Evolutionary conservation across 2,113 vertebrate genomes (phyloP), one percentile per base, ranked within the genome.

Genomic region (Psettodes erumei): DNA sequence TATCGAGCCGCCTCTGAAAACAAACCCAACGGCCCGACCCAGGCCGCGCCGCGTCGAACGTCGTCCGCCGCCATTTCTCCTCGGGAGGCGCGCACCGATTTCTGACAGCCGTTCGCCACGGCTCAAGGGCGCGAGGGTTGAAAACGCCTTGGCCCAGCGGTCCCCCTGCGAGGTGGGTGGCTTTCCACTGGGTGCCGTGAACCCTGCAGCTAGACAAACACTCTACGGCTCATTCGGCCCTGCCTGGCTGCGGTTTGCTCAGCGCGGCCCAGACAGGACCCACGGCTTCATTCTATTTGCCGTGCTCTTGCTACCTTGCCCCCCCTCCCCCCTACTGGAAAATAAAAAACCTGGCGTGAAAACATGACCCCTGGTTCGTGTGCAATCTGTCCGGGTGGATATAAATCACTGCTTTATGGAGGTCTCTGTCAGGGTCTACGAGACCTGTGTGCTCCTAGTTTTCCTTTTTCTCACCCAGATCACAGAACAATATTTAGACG

Each of bases 401-500:
- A 92, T 85, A 94, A 93, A 95, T 95, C 93, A 94, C 89, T 89
- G 82, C 88, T 91, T 92, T 93, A 91, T 84, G 89, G 84, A 79
- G 85, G 88, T 79, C 81, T 81, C 81, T 63, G 82, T 84, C 25
- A 0, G 80, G 74, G 69, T 88, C 91, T 89, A 69, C 81, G 78
- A 86, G 85, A 86, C 86, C 88, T 67, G 71, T 55, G 48, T 1
- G 27, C 86, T 90, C 87, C 78, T 59, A 60, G 77, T 90, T 93
- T 91, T 83, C 59, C 5, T 84, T 84, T 80, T 93, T 91, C 91
- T 90, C 90, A 75, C 77, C 65, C 88, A 54, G 87, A 93, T 92
- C 91, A 88, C 93, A 94, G 90, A 93, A 79, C 89, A 95, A 94
- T 91, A 93, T 94, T 95, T 94, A 92, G 88, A 91, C 51, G 56